Percentiles rank a stretch among this genome's conserved stretches.
phyloP scores from a whole-genome alignment of 2,797 vertebrate species.

The Antrozous pallidus region DNA sequence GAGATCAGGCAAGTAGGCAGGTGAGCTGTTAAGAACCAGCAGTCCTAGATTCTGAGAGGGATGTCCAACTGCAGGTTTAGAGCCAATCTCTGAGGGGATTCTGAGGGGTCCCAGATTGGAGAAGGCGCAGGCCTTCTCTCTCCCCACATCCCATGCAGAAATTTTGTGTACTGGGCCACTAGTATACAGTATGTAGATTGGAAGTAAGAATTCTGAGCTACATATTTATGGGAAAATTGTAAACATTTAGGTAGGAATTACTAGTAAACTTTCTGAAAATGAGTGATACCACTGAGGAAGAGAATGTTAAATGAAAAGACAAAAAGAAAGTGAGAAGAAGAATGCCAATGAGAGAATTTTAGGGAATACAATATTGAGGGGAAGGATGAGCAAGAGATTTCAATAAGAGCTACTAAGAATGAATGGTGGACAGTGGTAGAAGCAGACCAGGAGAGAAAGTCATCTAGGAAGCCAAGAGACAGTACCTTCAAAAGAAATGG shows the following conservation, averaged over 20 bases:
- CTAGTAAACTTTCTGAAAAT: neutral
- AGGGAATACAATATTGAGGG: neutral
- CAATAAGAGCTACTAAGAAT: neutral
- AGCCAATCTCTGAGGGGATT: too few relatives aligned
- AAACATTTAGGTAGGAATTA: neutral
- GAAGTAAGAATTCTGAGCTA: neutral
- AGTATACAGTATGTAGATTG: neutral
- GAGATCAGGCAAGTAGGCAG: too few relatives aligned
- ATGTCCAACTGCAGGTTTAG: too few relatives aligned
- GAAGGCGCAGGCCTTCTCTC: too few relatives aligned
- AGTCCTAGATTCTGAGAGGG: too few relatives aligned
- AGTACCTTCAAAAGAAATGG: neutral
- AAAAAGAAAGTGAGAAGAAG: neutral
- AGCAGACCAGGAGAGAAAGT: neutral
- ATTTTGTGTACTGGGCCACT: too few relatives aligned
- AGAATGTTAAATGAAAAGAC: neutral
- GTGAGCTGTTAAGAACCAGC: too few relatives aligned
- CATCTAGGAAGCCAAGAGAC: neutral
- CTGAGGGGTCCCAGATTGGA: too few relatives aligned
- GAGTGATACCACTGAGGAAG: neutral
- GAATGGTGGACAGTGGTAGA: neutral
- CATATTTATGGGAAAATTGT: neutral
- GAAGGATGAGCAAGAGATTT: neutral
- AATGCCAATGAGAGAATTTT: neutral
- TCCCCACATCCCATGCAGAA: accelerated